phyloP scores from a whole-genome alignment of 2,797 vertebrate species.

The Sebastes matsubarae region DNA sequence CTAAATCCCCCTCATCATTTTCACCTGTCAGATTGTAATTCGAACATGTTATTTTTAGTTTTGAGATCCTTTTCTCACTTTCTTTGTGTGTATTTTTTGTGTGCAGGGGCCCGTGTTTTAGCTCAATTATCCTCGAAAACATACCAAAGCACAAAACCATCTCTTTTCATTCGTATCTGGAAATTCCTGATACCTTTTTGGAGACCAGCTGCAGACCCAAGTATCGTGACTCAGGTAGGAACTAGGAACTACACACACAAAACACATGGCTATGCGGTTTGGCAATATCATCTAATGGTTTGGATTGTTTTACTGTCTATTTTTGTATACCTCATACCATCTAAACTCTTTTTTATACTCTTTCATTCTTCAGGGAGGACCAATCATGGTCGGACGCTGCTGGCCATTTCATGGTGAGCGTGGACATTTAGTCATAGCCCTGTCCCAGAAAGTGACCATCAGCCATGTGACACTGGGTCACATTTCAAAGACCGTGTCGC shows the following conservation, averaged over 20 bases:
- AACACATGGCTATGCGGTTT: too few species aligned
- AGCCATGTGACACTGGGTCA: too few species aligned
- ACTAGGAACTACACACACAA: too few species aligned
- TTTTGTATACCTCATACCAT: too few species aligned
- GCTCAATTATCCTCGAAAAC: neutral
- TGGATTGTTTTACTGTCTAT: too few species aligned
- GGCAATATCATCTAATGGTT: too few species aligned
- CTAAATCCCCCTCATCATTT: neutral
- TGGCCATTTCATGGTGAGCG: too few species aligned
- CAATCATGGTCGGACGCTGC: too few species aligned
- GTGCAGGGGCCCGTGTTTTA: neutral
- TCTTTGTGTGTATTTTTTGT: neutral
- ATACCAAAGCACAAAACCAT: too few species aligned
- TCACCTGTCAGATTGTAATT: neutral
- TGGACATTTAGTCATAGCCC: neutral
- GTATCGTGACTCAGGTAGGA: neutral
- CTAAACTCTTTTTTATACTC: too few species aligned
- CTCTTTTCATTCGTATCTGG: too few species aligned
- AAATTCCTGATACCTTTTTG: neutral
- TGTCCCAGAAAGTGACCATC: neutral
- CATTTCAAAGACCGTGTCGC: neutral
- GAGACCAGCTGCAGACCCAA: rapidly evolving
- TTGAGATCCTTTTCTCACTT: neutral
- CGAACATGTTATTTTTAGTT: neutral
- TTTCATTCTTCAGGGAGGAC: too few species aligned